Conservation (phyloP, 2,797 vertebrate genomes). For the Heteromormyrus szaboi region DNA sequence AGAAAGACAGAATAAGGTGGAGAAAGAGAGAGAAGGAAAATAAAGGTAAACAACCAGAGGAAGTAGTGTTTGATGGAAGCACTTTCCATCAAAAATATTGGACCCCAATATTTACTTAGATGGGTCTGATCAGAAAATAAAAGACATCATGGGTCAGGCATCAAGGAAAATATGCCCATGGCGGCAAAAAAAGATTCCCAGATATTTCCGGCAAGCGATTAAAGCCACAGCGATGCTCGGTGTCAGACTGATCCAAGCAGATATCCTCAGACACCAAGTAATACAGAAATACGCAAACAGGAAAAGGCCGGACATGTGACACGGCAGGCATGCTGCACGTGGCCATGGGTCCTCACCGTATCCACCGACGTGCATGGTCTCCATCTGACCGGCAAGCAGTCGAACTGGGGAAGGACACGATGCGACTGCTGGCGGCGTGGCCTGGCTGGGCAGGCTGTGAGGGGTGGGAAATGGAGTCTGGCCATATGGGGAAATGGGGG, state of each 20-base stretch:
- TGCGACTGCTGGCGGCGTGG: constrained; percentile 55
- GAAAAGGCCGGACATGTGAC: background rate
- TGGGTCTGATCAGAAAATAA: background rate
- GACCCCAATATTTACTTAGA: background rate
- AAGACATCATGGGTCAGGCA: background rate
- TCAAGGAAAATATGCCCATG: background rate
- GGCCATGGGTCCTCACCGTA: constrained; percentile 59
- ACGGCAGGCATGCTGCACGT: no score
- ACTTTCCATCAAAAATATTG: no score
- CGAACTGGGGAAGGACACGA: constrained; percentile 55
- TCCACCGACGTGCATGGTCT: constrained; percentile 74
- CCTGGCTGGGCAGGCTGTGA: constrained; percentile 52
- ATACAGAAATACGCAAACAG: background rate
- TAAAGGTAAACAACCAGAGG: background rate
- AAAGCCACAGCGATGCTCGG: background rate
- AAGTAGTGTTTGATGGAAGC: background rate
- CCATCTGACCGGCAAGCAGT: constrained; percentile 77
- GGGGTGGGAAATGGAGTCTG: constrained; percentile 58
- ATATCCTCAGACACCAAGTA: background rate
- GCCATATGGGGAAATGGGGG: constrained; percentile 48
- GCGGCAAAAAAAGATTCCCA: background rate
- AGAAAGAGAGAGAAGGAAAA: background rate
- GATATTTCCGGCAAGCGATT: background rate
- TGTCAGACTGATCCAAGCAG: background rate
- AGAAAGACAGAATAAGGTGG: background rate